A percentile compares a stretch with the other conserved stretches of the same genome.
Evolutionary conservation across 2,113 vertebrate genomes (phyloP).

Genomic region (Felis chaus): DNA sequence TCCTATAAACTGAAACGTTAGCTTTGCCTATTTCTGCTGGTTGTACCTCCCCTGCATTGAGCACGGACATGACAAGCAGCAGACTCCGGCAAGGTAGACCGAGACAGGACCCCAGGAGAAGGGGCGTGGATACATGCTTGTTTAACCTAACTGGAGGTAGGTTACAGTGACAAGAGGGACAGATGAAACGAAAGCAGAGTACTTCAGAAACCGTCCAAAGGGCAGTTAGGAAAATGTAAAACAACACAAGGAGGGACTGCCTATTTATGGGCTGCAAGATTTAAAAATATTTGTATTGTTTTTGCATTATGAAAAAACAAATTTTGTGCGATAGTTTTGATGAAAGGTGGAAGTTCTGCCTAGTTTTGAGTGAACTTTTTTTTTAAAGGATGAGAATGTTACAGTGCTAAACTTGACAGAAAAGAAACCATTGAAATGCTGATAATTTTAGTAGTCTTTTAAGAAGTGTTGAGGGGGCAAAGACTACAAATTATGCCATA

Average conservation of each 20-base stretch:
- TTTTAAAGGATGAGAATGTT: background rate
- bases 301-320: slow-evolving; percentile 37
- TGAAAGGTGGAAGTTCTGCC: background rate
- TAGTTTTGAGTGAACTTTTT: slow-evolving; percentile 31
- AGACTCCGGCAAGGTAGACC: background rate
- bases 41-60: background rate
- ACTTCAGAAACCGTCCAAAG: background rate
- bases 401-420: slow-evolving; percentile 30
- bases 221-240: background rate
- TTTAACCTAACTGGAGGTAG: background rate
- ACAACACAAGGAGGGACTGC: background rate
- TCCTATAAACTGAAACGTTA: background rate
- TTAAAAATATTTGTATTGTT: slow-evolving; percentile 45
- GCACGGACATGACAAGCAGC: background rate
- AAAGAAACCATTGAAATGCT: slow-evolving; percentile 34
- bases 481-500: background rate
- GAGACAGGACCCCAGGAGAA: background rate
- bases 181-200: background rate
- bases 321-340: background rate
- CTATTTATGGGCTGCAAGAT: background rate
- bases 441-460: slow-evolving; percentile 17
- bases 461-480: background rate
- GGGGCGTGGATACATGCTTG: background rate
- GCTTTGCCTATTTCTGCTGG: background rate
- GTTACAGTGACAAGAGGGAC: background rate